A percentile compares a stretch with the other conserved stretches of the same genome.
Conservation (phyloP, 2,888 invertebrate species). For the Phaonia tiefii region DNA sequence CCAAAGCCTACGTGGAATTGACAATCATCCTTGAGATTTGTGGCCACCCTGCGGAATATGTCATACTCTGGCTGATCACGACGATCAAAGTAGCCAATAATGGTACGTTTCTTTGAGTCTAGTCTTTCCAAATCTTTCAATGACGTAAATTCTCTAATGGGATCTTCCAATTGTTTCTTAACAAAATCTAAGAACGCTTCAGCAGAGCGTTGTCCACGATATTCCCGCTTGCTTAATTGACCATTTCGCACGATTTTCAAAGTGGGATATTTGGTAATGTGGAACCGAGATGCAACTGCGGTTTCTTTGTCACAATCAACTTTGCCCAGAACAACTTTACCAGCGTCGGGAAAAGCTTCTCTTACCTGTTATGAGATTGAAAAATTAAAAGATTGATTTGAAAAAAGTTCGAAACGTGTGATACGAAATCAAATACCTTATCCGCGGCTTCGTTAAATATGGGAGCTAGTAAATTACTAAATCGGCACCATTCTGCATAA, state of each 20-base stretch:
- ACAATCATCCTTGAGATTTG: constrained; percentile 96
- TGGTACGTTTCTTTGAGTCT: constrained; percentile 90
- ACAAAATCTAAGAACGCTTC: constrained; percentile 95
- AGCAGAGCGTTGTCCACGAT: constrained; percentile 93
- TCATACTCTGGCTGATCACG: constrained; percentile 91
- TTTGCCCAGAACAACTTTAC: constrained; percentile 95
- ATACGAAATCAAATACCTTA: constrained; percentile 82
- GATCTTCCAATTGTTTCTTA: constrained; percentile 92
- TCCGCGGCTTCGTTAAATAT: constrained; percentile 98
- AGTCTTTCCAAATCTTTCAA: constrained; percentile 87
- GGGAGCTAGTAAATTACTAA: constrained; percentile 97
- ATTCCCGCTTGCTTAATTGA: constrained; percentile 93
- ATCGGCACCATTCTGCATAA: constrained; percentile 99
- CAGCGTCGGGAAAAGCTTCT: constrained; percentile 88
- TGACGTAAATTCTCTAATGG: constrained; percentile 88
- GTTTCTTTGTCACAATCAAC: constrained; percentile 98
- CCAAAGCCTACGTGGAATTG: constrained; percentile 96
- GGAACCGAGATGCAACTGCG: constrained; percentile 92
- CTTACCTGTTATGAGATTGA: constrained; percentile 75
- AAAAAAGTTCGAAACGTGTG: not conserved
- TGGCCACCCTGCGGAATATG: constrained; percentile 90
- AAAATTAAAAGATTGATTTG: constrained; percentile 9
- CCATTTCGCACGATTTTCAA: constrained; percentile 96
- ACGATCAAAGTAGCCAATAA: constrained; percentile 93
- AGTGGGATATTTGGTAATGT: constrained; percentile 99